A percentile compares a stretch with the other conserved stretches of the same genome.
Conservation (phyloP, 2,113 vertebrate species). For the Melanotaenia duboulayi region DNA sequence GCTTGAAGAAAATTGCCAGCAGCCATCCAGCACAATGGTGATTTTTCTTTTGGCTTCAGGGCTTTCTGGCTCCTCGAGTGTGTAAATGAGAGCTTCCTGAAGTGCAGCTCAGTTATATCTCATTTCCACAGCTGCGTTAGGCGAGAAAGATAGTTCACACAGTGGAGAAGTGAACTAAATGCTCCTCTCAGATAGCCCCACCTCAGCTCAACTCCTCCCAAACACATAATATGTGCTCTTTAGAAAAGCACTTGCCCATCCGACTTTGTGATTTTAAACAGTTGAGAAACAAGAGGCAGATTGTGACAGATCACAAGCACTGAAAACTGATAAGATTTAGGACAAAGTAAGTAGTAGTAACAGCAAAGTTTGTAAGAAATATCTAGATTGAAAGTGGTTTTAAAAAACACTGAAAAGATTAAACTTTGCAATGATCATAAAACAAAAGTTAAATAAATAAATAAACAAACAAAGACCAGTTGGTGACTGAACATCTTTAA, state of each 20-base stretch:
- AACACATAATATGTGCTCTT: constrained; percentile 26
- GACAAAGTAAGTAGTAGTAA: too few relatives aligned
- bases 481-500: too few relatives aligned
- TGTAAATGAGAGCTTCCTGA: constrained; percentile 48
- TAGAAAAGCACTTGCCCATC: constrained; percentile 11
- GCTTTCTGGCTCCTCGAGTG: constrained; percentile 20
- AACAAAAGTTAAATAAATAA: too few relatives aligned
- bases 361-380: too few relatives aligned
- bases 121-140: constrained; percentile 61
- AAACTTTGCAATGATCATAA: too few relatives aligned
- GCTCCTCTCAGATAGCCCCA: constrained; percentile 63
- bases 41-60: constrained; percentile 23
- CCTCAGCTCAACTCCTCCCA: constrained; percentile 73
- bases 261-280: constrained; percentile 6
- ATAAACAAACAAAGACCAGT: too few relatives aligned
- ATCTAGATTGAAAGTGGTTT: background rate
- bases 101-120: constrained; percentile 66
- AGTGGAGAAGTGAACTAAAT: constrained; percentile 78
- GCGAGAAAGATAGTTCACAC: constrained; percentile 63
- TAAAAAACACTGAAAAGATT: too few relatives aligned
- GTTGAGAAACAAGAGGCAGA: background rate
- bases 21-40: constrained; percentile 47
- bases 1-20: constrained; percentile 28
- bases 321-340: background rate
- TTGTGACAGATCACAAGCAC: background rate